Base-by-base conservation (phyloP, 2,888 invertebrate species). In the Ophion slaviceki region DNA sequence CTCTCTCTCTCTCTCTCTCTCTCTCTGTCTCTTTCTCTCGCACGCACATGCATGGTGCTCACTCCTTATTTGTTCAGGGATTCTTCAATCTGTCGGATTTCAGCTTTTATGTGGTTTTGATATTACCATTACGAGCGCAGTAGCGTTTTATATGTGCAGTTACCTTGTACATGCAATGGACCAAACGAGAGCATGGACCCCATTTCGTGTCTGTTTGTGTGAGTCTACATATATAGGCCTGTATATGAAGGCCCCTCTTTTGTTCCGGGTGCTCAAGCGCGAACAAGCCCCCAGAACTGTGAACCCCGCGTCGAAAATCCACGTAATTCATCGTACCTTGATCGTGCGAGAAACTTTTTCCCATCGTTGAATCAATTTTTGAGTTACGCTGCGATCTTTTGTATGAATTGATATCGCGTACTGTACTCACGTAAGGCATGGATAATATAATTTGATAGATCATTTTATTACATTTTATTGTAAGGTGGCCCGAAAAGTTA, bases 71-170 rank as follows among this genome's bases (percentile, higher is more conserved):
- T 89, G 87, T 89, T 88, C 85, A 76, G 86, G 67, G 79, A 86
- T 88, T 88, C 87, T 89, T 87, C 88, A 88, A 89, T 89, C 88
- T 88, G 89, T 89, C 86, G 88, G 89, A 89, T 89, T 89, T 88
- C 81, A 84, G 85, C 88, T 89, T 89, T 86, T 87, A 89, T 90
- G 90, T 88, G 91, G 91, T 91, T 92, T 90, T 90, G 90, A 91
- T 92, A 91, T 92, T 90, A 90, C 90, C 84, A 88, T 90, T 88
- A 87, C 84, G 80, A 68, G 67, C 24, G 68, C 76, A 32, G 57
- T 53, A 74, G 32, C 76, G 68, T 61, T 74, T 66, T 20, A 74
- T 59, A 59, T 32, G 28, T 59, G 40, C 45, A 59, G 36, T n/a
- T 62, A 68, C 59, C 68, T 6, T 40, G 17, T 57, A 47, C 2